A percentile compares a stretch with the other conserved stretches of the same genome.
phyloP scores from a whole-genome alignment of 2,888 invertebrate species.

The Pristionchus exspectatus region DNA sequence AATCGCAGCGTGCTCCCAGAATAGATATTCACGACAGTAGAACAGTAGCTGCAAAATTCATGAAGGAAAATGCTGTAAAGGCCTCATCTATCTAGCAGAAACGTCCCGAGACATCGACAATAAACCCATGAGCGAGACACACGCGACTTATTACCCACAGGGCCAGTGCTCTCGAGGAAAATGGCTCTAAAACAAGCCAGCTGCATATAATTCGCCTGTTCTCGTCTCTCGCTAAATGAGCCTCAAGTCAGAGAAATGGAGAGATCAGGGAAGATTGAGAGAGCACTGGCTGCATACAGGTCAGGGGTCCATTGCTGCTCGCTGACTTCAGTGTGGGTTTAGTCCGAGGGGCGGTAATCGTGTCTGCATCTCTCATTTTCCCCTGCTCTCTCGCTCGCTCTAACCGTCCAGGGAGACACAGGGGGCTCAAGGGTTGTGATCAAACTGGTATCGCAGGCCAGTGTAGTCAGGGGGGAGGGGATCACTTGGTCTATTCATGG shows the following conservation, averaged over 20 bases:
- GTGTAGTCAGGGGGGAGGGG: not conserved
- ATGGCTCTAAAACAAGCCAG: conserved; percentile 44
- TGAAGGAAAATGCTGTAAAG: too few relatives aligned
- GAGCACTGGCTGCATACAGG: conserved; percentile 16
- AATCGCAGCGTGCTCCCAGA: too few relatives aligned
- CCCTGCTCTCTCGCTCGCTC: not conserved
- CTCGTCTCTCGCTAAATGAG: not conserved
- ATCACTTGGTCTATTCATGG: conserved; percentile 48
- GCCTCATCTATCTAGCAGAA: too few relatives aligned
- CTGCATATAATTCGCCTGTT: conserved; percentile 26
- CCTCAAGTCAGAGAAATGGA: not conserved
- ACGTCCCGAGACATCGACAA: too few relatives aligned
- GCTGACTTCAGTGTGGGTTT: conserved; percentile 8
- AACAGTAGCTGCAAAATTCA: too few relatives aligned
- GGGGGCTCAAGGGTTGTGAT: conserved; percentile 3
- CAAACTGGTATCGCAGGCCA: conserved; percentile 39
- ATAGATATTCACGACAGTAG: too few relatives aligned
- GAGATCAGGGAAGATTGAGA: too few relatives aligned
- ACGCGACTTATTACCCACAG: not conserved
- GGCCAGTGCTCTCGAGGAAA: conserved; percentile 2
- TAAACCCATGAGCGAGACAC: not conserved
- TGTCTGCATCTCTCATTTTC: too few relatives aligned
- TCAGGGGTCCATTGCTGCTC: conserved; percentile 40
- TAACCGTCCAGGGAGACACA: not conserved
- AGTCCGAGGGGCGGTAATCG: not conserved